Evolutionary conservation across 2,888 invertebrate genomes (phyloP), one percentile per base, ranked within the genome.

Genomic region (Lithophane ornitopus): DNA sequence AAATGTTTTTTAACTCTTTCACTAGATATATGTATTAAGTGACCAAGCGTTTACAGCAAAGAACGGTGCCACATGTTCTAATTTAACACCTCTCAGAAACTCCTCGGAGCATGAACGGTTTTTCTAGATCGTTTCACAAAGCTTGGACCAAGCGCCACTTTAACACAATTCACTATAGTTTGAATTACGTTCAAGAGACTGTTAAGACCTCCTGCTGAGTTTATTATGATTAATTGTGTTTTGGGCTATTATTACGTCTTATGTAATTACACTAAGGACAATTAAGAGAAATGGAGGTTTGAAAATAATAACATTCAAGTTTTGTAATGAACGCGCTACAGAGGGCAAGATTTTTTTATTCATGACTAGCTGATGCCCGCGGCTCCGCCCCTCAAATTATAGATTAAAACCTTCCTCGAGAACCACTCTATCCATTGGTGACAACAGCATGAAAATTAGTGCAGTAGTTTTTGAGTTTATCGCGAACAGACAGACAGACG

Each of bases 141-240:
- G 52, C 34, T 70, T 49, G 39, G 28, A 9, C 26, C 61, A 58
- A 44, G 71, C 52, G 14, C 54, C 70, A 68, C 16, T 80, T 62
- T 70, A 84, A 44, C 56, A 34, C 52, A 70, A 58, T 28, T 59
- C 9, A 59, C 59, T 65, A 58, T 70, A 67, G 52, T 71, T 61
- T 54, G 54, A 74, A 71, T 68, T 79, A 74, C 61, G 65, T 66
- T 85, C 70, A 76, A 80, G 69, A 74, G 70, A 44, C 59, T 70
- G 70, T 59, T 19, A 59, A 61, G 46, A 52, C 72, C 61, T 59
- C 87, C 69, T 56, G 62, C 81, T 61, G 78, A 63, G 77, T 74
- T 86, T 76, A 84, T 85, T 76, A 78, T 80, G 85, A 86, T 78
- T 78, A 80, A 85, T 86, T 81, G 66, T 70, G 77, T 85, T 85